Evolutionary conservation across 53 echinoderm and acorn worm species (phyloP).

Genomic region (Antedon mediterranea): DNA sequence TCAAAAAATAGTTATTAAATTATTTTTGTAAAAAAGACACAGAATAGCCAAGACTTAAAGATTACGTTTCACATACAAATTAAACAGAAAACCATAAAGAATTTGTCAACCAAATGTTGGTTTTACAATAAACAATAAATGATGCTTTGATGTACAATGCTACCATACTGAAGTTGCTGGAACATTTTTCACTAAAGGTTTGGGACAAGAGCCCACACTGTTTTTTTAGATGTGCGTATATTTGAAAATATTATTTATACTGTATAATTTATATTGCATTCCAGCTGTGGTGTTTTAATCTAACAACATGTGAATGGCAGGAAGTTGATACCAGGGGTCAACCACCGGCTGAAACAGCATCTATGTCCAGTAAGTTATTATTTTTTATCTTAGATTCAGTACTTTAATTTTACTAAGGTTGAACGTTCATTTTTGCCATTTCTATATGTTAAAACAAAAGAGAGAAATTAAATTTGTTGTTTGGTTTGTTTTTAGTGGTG

Average conservation of each 20-base stretch:
- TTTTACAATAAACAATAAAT: too few relatives aligned
- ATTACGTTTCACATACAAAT: too few relatives aligned
- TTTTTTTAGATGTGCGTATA: background rate
- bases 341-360: constrained; percentile 49
- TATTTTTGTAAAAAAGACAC: too few relatives aligned
- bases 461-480: too few relatives aligned
- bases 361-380: constrained; percentile 59
- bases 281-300: constrained; percentile 64
- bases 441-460: background rate
- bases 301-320: constrained; percentile 37
- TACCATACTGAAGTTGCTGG: too few relatives aligned
- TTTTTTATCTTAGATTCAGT: background rate
- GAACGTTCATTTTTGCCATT: background rate
- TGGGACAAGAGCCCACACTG: too few relatives aligned
- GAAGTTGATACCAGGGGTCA: constrained; percentile 34
- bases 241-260: background rate
- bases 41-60: too few relatives aligned
- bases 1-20: too few relatives aligned
- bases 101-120: too few relatives aligned
- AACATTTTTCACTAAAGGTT: too few relatives aligned
- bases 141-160: too few relatives aligned
- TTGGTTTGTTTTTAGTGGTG: constrained; percentile 28
- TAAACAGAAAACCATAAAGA: too few relatives aligned
- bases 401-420: background rate
- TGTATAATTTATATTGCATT: background rate